These are phyloP conservation scores for Phortica magna DNA, from an alignment of 2,888 invertebrate species.

Conservation along the genomic window DNA sequence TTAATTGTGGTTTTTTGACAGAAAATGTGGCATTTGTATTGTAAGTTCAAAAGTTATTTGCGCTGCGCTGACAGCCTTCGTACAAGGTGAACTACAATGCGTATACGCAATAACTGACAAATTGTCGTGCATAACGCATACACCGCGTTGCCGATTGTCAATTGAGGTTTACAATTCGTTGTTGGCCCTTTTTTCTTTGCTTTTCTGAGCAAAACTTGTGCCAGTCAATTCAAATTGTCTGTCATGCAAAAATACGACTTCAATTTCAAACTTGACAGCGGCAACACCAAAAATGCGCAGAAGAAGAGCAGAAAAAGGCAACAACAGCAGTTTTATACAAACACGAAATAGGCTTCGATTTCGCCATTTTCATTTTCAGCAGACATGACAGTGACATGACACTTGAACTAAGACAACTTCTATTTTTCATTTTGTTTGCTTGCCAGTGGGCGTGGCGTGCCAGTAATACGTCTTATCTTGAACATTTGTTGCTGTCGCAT, in stretches of 20 bases:
- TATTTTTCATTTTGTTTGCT: not conserved
- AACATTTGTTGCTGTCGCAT: not conserved
- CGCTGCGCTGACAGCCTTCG: not conserved
- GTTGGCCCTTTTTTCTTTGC: not conserved
- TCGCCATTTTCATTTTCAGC: conserved; percentile 24
- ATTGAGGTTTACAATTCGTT: not conserved
- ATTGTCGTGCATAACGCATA: not conserved
- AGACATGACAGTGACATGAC: conserved; percentile 24
- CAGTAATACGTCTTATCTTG: not conserved
- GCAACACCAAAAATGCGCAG: not conserved
- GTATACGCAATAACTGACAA: not conserved
- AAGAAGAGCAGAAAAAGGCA: not conserved
- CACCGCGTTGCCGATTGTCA: not conserved
- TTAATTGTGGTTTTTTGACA: conserved; percentile 22
- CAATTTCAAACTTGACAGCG: conserved; percentile 29
- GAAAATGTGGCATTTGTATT: not conserved
- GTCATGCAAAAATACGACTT: conserved; percentile 30
- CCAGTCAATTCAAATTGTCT: conserved; percentile 19
- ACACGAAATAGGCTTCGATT: conserved; percentile 18
- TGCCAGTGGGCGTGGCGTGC: not conserved
- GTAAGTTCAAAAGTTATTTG: not conserved
- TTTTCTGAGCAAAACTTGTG: too few species aligned
- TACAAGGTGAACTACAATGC: not conserved
- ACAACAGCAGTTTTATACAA: not conserved
- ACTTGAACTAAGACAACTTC: not conserved